Percentiles rank a stretch among this genome's conserved stretches.
These are phyloP conservation scores for Fundulus diaphanus DNA, from an alignment of 2,797 vertebrate genomes.

Conservation along the genomic window DNA sequence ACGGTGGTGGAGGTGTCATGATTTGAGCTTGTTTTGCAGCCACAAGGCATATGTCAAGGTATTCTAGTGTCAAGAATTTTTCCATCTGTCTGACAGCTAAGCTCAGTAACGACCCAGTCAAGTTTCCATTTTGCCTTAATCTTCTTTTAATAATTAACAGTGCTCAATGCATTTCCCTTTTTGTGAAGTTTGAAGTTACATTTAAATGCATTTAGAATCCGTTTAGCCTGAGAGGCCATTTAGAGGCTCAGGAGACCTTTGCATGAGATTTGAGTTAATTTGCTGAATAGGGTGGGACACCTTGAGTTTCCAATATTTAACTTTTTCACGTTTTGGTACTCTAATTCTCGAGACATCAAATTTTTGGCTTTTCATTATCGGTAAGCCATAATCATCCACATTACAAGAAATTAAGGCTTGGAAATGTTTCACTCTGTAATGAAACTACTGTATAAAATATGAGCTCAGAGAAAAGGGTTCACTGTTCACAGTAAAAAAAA, in stretches of 20 bases:
- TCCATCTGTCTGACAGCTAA: too few relatives aligned
- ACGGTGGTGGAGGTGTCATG: too few relatives aligned
- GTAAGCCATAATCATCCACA: background rate
- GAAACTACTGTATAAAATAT: background rate
- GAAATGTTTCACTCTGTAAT: conserved; percentile 2
- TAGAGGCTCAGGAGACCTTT: background rate
- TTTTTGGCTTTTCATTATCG: background rate
- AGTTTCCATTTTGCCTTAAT: too few relatives aligned
- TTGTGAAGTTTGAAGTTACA: too few relatives aligned
- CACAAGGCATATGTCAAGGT: too few relatives aligned
- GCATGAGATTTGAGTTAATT: background rate
- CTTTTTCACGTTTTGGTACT: background rate
- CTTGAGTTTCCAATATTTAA: background rate
- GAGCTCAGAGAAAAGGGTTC: background rate
- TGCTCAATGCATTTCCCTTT: too few relatives aligned
- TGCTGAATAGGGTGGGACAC: background rate
- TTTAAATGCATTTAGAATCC: too few relatives aligned
- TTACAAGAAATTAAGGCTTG: background rate
- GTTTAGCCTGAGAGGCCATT: background rate
- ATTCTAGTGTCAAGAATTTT: too few relatives aligned
- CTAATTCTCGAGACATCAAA: background rate
- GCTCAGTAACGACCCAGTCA: too few relatives aligned
- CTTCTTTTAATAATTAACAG: too few relatives aligned
- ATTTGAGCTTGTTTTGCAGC: too few relatives aligned
- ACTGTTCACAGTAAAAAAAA: background rate